Evolutionary conservation across 2,888 invertebrate genomes (phyloP), one percentile per base, ranked within the genome.

Genomic region (Helicoverpa assulta): DNA sequence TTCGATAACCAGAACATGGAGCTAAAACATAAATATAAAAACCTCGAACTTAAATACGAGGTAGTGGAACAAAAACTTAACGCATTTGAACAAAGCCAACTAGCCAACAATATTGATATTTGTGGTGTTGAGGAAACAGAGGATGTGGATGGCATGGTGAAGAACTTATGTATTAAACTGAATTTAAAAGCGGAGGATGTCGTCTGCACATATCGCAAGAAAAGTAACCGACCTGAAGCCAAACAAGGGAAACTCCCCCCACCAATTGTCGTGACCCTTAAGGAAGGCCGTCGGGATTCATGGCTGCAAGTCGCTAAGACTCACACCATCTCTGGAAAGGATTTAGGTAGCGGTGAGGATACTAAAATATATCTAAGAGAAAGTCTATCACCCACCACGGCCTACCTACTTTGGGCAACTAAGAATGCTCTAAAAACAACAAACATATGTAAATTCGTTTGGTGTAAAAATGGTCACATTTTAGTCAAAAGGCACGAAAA

Each of bases 381-480:
- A 40, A 29, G 50, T 16, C 43, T 67, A 12, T 37, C 60, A 55
- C 60, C 67, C 14, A 55, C 33, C 7, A 60, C 55, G 26, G 54
- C 67, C 6, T 60, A 43, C 56, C 37, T 67, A 5, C 55, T 67
- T 5, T 60, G 67, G 67, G 33, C 14, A 47, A 50, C 66, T 26
- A 67, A 67, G 16, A 37, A 26, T 1, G 50, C 37, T 19, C n/a
- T 67, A 10, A 67, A 59, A 37, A 16, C 14, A 33, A 43, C n/a
- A 10, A n/a, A 33, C 16, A 4, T 60, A 12, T 67, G 67, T 40
- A 60, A 67, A 47, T 67, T 60, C 43, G 60, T 67, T 5, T 67
- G 60, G 67, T 67, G 59, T 18, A 67, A 67, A n/a, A 60, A 60
- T 51, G 67, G 67, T 2, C 55, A 55, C n/a, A 56, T 67, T 10